Evolutionary conservation across 37 sponge, comb jelly and placozoan species (phyloP), one percentile per base, ranked within the genome.

Genomic region (Corticium candelabrum): DNA sequence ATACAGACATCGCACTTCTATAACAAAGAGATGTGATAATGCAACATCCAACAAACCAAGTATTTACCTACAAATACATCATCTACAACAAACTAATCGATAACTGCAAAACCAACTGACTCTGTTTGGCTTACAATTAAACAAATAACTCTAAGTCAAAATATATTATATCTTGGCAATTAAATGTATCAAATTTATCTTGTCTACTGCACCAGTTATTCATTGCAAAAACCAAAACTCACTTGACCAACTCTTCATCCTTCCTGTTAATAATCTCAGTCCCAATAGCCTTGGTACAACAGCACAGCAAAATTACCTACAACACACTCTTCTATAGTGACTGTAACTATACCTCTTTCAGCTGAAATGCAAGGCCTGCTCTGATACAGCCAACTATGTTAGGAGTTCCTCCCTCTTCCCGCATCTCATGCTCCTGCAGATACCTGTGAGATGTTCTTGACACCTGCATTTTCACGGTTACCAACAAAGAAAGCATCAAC

Each of bases 321-420:
- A 80, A 57, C 40, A 3, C 35, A 5, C 37, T 40, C 35, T 7
- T 32, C 40, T 0, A 41, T 41, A 68, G n/a, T n/a, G n/a, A n/a
- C n/a, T n/a, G n/a, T n/a, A n/a, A n/a, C n/a, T 50, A 56, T 37
- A 86, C 88, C 69, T 78, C 70, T 74, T 89, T 94, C 50, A 94
- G 77, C 75, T 90, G 89, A 40, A 94, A 67, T 0, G 89, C 96
- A 56, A 94, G 86, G 3, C 91, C 89, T 1, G 89, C 96, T 33
- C 96, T 39, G 29, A 94, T 89, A 27, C 87, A 81, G 1, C 91
- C 96, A 4, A 94, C 37, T 40, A 94, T 94, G 1, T 72, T 74
- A 38, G 96, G 96, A 37, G 96, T 94, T 1, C 96, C 96, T 3
- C 91, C 96, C 75, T 94, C 96, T 67, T 94, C 96, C 39, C 91